Evolutionary conservation across 2,113 vertebrate genomes (phyloP).

Genomic region (Melozone crissalis): DNA sequence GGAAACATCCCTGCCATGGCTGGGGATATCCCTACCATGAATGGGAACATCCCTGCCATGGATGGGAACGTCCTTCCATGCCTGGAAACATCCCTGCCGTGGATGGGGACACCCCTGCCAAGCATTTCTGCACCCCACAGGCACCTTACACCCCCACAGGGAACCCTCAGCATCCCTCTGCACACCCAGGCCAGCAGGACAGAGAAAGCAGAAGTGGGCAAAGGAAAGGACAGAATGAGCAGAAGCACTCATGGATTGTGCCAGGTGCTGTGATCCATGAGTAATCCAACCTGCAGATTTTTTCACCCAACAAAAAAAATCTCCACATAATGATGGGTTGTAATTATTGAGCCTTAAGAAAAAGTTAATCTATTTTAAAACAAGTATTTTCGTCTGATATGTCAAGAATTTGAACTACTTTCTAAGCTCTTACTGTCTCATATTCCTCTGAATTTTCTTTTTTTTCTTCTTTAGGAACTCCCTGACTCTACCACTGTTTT

Average conservation of each 20-base stretch:
- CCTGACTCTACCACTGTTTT: neutral
- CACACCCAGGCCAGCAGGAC: neutral
- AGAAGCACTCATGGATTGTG: neutral
- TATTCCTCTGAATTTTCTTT: neutral
- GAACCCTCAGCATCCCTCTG: neutral
- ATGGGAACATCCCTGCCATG: no score
- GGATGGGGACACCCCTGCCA: rapidly evolving
- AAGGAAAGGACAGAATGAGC: neutral
- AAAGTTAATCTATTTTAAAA: neutral
- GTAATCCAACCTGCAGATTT: neutral
- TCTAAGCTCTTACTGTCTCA: neutral
- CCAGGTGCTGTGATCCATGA: neutral
- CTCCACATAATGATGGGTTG: neutral
- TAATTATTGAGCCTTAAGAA: neutral
- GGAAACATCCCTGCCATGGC: no score
- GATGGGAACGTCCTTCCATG: no score
- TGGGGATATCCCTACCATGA: no score
- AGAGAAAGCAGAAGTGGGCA: neutral
- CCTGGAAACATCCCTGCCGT: no score
- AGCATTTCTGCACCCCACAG: neutral
- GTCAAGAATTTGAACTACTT: neutral
- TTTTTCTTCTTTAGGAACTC: neutral
- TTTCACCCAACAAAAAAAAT: neutral
- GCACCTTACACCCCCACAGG: rapidly evolving
- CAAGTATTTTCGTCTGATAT: neutral